These are phyloP conservation scores for Solea senegalensis DNA, from an alignment of 2,113 vertebrate species.

Conservation along the genomic window DNA sequence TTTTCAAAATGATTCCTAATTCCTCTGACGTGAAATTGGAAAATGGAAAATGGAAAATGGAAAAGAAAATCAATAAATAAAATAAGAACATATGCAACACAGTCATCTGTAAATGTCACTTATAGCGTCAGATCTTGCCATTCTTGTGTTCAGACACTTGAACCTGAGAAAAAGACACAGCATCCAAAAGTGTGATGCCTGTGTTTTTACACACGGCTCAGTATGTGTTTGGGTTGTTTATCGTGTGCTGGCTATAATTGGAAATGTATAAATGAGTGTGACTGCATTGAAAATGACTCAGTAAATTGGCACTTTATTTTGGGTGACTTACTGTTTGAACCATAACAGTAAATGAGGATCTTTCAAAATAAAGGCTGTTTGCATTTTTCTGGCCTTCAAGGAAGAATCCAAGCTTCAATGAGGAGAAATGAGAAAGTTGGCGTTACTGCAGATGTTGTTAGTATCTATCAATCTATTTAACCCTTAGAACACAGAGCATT, in stretches of 20 bases:
- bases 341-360: background rate
- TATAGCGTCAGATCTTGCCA: slow-evolving; percentile 27
- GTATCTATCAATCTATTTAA: no score
- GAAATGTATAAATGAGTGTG: slow-evolving; percentile 30
- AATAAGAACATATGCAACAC: slow-evolving; percentile 31
- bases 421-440: no score
- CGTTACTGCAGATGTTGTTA: no score
- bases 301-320: slow-evolving; percentile 24
- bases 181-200: slow-evolving; percentile 26
- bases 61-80: background rate
- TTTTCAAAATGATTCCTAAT: slow-evolving; percentile 5
- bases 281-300: slow-evolving; percentile 19
- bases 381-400: background rate
- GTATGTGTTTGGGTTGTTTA: slow-evolving; percentile 39
- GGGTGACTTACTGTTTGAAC: slow-evolving; percentile 20
- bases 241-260: slow-evolving; percentile 23
- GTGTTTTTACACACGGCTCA: slow-evolving; percentile 22
- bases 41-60: background rate
- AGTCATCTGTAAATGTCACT: no score
- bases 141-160: slow-evolving; percentile 13
- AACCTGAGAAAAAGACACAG: background rate
- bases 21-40: slow-evolving; percentile 23
- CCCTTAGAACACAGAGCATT: no score
- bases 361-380: background rate
- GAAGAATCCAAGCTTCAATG: no score